phyloP scores from a whole-genome alignment of 2,113 vertebrate genomes.

The Danio rerio region DNA sequence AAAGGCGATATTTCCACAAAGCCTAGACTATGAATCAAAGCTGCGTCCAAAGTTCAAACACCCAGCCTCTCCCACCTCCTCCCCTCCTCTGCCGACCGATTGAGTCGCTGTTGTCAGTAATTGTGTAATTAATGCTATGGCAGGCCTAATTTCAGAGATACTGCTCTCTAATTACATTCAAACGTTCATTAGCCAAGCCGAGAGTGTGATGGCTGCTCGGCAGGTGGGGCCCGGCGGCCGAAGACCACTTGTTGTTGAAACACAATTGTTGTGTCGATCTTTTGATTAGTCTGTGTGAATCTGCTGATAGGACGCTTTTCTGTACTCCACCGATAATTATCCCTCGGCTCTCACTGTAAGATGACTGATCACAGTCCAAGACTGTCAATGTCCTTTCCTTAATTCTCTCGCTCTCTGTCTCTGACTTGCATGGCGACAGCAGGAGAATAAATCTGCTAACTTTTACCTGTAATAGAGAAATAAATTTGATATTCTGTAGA shows the following conservation, averaged over 20 bases:
- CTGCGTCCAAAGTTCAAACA: conserved; percentile 73
- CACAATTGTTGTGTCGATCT: conserved; percentile 69
- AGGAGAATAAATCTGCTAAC: neutral
- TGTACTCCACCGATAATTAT: conserved; percentile 78
- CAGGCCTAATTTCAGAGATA: conserved; percentile 79
- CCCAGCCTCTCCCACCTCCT: neutral
- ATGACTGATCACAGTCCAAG: conserved; percentile 62
- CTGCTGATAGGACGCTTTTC: conserved; percentile 75
- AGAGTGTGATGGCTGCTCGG: conserved; percentile 64
- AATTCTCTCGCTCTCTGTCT: conserved; percentile 66
- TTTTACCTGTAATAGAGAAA: neutral
- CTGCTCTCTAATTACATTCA: conserved; percentile 77
- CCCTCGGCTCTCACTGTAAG: conserved; percentile 62
- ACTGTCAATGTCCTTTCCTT: conserved; percentile 50
- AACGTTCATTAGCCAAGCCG: conserved; percentile 75
- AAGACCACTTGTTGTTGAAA: conserved; percentile 71
- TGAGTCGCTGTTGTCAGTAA: conserved; percentile 76
- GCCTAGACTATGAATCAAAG: conserved; percentile 80
- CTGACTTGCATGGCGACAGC: conserved; percentile 68
- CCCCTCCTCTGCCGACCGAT: conserved; percentile 34
- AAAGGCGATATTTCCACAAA: conserved; percentile 80
- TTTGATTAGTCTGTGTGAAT: conserved; percentile 76
- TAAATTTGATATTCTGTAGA: neutral
- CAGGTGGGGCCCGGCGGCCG: conserved; percentile 69
- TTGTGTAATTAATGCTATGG: conserved; percentile 81